Evolutionary conservation across 2,888 invertebrate genomes (phyloP).

Genomic region (Hyles lineata): DNA sequence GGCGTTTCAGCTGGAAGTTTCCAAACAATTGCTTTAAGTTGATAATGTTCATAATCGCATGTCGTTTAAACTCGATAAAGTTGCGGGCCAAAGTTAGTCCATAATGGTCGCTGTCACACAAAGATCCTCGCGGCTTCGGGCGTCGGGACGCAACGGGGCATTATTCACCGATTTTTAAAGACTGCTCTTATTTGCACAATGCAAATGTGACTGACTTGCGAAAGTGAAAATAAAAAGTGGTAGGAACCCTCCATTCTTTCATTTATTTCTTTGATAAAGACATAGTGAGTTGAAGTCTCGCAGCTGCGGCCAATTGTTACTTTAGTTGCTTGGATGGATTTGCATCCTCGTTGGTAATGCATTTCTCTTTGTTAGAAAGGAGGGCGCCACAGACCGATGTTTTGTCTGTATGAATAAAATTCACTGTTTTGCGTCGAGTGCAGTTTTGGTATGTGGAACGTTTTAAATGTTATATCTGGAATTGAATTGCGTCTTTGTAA

Average conservation of each 20-base stretch:
- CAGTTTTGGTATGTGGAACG: not conserved
- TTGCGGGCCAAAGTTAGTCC: constrained; percentile 13
- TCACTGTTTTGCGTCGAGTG: not conserved
- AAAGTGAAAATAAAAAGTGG: constrained; percentile 60
- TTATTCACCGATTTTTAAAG: constrained; percentile 56
- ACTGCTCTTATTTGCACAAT: constrained; percentile 64
- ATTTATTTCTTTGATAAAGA: constrained; percentile 73
- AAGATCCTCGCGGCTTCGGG: constrained; percentile 39
- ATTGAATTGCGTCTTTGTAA: not conserved
- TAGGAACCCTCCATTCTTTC: constrained; percentile 54
- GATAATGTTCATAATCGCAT: constrained; percentile 25
- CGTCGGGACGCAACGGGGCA: constrained; percentile 35
- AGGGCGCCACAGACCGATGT: constrained; percentile 48
- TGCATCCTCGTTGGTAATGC: constrained; percentile 62
- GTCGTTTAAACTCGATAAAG: constrained; percentile 26
- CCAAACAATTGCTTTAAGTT: constrained; percentile 26
- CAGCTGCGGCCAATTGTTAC: constrained; percentile 77
- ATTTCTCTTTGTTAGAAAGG: constrained; percentile 62
- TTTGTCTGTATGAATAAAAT: constrained; percentile 53
- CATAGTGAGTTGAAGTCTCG: constrained; percentile 57
- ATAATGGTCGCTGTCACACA: constrained; percentile 20
- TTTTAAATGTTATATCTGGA: not conserved
- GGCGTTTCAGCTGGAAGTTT: constrained; percentile 13
- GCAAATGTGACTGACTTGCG: constrained; percentile 60
- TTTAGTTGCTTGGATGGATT: constrained; percentile 59